These are phyloP conservation scores for Amphimallon solstitiale DNA, from an alignment of 2,888 invertebrate genomes.

Conservation along the genomic window DNA sequence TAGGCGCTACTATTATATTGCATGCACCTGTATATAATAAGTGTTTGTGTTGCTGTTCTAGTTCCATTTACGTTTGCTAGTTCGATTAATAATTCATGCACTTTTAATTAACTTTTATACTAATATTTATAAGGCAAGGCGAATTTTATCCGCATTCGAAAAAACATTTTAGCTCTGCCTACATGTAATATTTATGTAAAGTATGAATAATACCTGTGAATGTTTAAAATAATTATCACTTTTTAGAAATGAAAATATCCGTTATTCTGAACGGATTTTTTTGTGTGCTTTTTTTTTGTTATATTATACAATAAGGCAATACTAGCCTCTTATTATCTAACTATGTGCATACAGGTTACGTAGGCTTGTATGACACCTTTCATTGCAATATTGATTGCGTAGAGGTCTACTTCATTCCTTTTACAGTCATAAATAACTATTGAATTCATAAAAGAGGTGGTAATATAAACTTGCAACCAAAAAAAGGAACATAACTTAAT, in stretches of 20 bases:
- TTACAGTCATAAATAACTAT: neutral
- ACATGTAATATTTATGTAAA: conserved; percentile 10
- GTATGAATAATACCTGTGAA: neutral
- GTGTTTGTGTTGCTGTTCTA: neutral
- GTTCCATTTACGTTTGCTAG: neutral
- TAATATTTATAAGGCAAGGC: neutral
- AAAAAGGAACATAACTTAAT: no score
- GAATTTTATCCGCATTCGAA: neutral
- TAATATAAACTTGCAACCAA: neutral
- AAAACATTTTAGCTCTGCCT: neutral
- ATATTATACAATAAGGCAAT: neutral
- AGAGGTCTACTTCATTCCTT: neutral
- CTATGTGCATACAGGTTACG: neutral
- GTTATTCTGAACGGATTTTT: conserved; percentile 2
- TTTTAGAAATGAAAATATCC: neutral
- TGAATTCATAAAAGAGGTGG: neutral
- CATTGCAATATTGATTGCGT: neutral
- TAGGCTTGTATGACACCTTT: neutral
- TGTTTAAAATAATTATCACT: conserved; percentile 5
- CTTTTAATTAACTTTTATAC: conserved; percentile 7
- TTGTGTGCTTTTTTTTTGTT: neutral
- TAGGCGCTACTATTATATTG: neutral
- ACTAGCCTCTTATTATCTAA: neutral
- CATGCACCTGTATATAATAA: neutral
- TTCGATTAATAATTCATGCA: conserved; percentile 6